Evolutionary conservation across 1,140 invertebrate species (phyloP).

Genomic region (Halictus rubicundus): DNA sequence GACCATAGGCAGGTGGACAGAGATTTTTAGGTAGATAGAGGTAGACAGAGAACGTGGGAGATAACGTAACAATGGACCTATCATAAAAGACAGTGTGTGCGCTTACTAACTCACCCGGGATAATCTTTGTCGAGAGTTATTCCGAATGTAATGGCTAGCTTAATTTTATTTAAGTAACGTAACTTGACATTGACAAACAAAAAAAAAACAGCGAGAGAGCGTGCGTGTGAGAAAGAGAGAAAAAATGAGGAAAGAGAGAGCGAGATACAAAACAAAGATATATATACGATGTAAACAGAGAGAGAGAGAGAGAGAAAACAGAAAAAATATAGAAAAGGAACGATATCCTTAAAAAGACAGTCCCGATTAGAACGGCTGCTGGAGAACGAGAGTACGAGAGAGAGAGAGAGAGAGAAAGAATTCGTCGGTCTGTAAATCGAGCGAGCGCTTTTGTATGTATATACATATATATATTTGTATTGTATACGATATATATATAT

Average conservation of each 20-base stretch:
- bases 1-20: conserved; percentile 32
- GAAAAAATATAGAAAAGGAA: conserved; percentile 34
- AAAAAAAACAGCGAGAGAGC: not conserved
- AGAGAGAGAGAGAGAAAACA: not conserved
- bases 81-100: conserved; percentile 75
- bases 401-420: not conserved
- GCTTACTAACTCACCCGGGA: conserved; percentile 70
- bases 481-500: conserved; percentile 58
- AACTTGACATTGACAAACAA: conserved; percentile 54
- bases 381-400: conserved; percentile 30
- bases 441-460: conserved; percentile 74
- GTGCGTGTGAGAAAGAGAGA: not conserved
- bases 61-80: conserved; percentile 68
- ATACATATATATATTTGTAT: conserved; percentile 56
- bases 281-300: not conserved
- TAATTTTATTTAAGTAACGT: conserved; percentile 69
- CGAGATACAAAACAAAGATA: not conserved
- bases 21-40: conserved; percentile 36
- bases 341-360: conserved; percentile 63
- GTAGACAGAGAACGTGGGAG: conserved; percentile 34
- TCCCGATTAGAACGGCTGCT: conserved; percentile 58
- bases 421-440: conserved; percentile 66
- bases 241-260: not conserved
- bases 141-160: conserved; percentile 64
- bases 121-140: conserved; percentile 44